phyloP scores from a whole-genome alignment of 2,888 invertebrate genomes.

The Stenichneumon culpator region DNA sequence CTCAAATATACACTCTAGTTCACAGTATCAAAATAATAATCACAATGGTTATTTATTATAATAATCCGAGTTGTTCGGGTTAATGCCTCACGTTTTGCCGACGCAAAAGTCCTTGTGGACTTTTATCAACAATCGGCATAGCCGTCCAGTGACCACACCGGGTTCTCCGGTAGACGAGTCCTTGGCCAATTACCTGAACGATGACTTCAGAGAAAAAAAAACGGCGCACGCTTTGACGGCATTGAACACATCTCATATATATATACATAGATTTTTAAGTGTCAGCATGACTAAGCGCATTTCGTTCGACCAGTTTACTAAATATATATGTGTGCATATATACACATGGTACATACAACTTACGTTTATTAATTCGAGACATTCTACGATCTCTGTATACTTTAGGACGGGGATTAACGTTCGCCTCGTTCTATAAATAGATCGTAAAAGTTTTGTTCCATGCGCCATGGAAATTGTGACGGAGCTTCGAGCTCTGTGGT shows the following conservation, averaged over 20 bases:
- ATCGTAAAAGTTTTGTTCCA: constrained; percentile 29
- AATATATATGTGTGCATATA: too few relatives aligned
- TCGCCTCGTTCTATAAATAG: constrained; percentile 60
- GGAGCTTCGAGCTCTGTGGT: neutral
- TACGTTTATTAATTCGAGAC: constrained; percentile 16
- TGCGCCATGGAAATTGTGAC: constrained; percentile 55
- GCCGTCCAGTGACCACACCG: constrained; percentile 10
- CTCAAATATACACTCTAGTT: neutral
- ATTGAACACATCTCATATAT: neutral
- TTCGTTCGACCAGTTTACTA: too few relatives aligned
- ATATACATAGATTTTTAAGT: neutral
- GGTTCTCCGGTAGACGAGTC: neutral
- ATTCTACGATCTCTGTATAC: constrained; percentile 14
- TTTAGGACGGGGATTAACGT: constrained; percentile 45
- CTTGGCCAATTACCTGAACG: constrained; percentile 27
- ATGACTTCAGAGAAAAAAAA: constrained; percentile 26
- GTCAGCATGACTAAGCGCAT: neutral
- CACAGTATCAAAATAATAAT: neutral
- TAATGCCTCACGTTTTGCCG: neutral
- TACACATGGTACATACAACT: neutral
- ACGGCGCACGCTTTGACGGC: neutral
- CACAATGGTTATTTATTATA: neutral
- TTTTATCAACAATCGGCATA: neutral
- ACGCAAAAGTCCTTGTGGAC: neutral
- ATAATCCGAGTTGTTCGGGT: neutral